These are phyloP conservation scores for Colistium nudipinnis DNA, from an alignment of 2,113 vertebrate genomes.

Conservation along the genomic window DNA sequence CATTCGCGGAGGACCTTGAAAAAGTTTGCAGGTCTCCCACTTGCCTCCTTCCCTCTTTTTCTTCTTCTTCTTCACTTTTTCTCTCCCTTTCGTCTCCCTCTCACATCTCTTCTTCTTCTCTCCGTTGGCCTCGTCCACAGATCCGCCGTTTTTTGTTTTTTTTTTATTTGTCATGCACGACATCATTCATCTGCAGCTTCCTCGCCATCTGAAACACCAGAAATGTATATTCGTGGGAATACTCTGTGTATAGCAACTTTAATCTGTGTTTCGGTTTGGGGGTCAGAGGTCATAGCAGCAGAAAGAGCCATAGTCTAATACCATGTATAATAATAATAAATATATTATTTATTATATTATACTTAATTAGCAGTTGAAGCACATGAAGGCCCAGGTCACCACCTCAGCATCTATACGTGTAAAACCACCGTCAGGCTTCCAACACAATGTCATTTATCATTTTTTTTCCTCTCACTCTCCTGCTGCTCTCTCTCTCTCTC, in stretches of 20 bases:
- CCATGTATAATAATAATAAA: too few species aligned
- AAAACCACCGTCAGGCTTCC: too few species aligned
- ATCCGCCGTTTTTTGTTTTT: not conserved
- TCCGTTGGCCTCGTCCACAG: constrained; percentile 17
- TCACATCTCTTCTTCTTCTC: constrained; percentile 2
- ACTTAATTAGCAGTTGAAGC: too few species aligned
- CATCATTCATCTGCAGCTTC: not conserved
- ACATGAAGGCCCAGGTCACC: too few species aligned
- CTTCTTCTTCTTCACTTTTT: too few species aligned
- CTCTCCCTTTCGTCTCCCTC: constrained; percentile 21
- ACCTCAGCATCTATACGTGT: too few species aligned
- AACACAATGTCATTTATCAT: too few species aligned
- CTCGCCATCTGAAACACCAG: not conserved
- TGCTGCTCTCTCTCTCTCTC: constrained; percentile 48
- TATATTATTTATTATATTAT: too few species aligned
- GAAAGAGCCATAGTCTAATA: not conserved
- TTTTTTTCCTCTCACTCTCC: constrained; percentile 10
- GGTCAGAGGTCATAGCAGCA: constrained; percentile 1
- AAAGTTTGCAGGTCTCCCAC: constrained; percentile 84
- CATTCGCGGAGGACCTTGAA: constrained; percentile 86
- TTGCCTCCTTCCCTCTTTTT: constrained; percentile 9
- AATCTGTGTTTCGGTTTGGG: not conserved
- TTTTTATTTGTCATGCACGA: not conserved
- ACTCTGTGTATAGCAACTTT: not conserved
- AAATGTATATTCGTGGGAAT: not conserved